These are phyloP conservation scores for Ochropleura plecta DNA, from an alignment of 2,888 invertebrate genomes.

Conservation along the genomic window DNA sequence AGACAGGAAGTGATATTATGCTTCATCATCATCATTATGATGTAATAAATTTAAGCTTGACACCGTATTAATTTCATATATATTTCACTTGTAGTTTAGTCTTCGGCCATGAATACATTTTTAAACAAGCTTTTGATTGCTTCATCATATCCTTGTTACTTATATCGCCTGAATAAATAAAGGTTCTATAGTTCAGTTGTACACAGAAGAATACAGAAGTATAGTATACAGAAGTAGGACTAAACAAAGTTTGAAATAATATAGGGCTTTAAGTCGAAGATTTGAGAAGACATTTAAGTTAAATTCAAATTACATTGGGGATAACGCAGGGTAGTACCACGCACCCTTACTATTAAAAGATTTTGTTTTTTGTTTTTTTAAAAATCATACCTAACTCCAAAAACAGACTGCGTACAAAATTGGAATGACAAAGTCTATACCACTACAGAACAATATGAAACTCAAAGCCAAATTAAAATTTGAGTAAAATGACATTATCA, in stretches of 20 bases:
- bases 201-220: no score
- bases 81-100: conserved; percentile 34
- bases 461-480: not conserved
- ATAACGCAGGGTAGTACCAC: not conserved
- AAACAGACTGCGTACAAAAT: not conserved
- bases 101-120: not conserved
- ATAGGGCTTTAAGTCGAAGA: not conserved
- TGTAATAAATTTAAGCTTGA: conserved; percentile 37
- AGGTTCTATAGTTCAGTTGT: not conserved
- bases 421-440: conserved; percentile 2
- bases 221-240: no score
- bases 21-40: conserved; percentile 34
- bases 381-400: not conserved
- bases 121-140: conserved; percentile 13
- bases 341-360: not conserved
- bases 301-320: not conserved
- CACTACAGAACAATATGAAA: not conserved
- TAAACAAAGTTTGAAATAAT: not conserved
- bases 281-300: not conserved
- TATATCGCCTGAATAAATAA: not conserved
- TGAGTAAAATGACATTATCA: not conserved
- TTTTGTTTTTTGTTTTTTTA: not conserved
- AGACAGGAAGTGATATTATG: conserved; percentile 44
- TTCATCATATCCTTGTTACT: not conserved
- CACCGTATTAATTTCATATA: conserved; percentile 24